phyloP scores from a whole-genome alignment of 2,797 vertebrate species.

The Siniperca obscura region DNA sequence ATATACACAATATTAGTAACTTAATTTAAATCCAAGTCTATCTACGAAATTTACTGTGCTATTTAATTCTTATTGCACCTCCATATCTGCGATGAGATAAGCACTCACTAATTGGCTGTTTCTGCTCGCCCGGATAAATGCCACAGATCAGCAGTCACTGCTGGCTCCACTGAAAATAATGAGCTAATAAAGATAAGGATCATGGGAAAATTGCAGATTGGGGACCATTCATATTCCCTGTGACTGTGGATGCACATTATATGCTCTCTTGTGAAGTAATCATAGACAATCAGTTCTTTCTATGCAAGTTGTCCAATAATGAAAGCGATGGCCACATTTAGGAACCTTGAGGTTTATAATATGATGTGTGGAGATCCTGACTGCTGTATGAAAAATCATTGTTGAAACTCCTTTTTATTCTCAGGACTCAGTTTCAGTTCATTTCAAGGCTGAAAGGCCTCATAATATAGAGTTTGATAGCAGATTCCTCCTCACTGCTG shows the following conservation, averaged over 20 bases:
- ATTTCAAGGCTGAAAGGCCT: conserved; percentile 42
- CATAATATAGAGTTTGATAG: conserved; percentile 3
- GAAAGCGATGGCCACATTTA: conserved; percentile 41
- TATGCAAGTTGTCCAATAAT: conserved; percentile 40
- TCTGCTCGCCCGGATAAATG: conserved; percentile 78
- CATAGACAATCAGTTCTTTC: conserved; percentile 37
- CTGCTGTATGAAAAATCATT: conserved; percentile 33
- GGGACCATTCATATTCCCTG: conserved; percentile 66
- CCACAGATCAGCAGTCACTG: conserved; percentile 80
- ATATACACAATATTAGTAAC: conserved; percentile 1
- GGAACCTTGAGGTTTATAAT: conserved; percentile 38
- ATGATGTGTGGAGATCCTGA: conserved; percentile 33
- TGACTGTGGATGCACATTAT: conserved; percentile 55
- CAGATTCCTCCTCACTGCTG: background rate
- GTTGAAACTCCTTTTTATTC: conserved; percentile 44
- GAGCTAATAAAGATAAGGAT: conserved; percentile 84
- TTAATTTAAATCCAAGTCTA: conserved; percentile 51
- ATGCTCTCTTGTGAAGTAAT: conserved; percentile 57
- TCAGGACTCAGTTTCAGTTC: conserved; percentile 34
- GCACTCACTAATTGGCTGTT: conserved; percentile 82
- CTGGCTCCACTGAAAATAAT: conserved; percentile 75
- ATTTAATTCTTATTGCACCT: conserved; percentile 73
- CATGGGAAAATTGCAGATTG: conserved; percentile 78
- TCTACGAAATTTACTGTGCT: conserved; percentile 51
- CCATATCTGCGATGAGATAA: conserved; percentile 80